Percentiles rank a stretch among this genome's conserved stretches.
phyloP scores from a whole-genome alignment of 1,140 invertebrate species.

The Pararge aegeria region DNA sequence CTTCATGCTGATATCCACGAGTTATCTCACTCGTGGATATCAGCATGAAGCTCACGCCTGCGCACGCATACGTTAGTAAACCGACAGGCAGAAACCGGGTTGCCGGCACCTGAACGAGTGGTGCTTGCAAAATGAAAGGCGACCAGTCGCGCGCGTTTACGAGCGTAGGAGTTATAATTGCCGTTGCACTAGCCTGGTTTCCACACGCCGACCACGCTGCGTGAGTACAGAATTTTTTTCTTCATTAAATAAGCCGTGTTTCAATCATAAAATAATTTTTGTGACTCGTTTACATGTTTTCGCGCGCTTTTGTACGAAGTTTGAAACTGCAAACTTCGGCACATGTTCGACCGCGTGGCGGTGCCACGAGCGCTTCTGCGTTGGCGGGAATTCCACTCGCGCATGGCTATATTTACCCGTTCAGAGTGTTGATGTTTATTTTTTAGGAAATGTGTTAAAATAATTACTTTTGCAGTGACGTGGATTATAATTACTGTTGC shows the following conservation, averaged over 20 bases:
- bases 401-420: no score
- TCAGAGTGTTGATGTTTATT: no score
- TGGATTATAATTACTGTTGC: no score
- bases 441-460: no score
- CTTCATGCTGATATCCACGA: slow-evolving; percentile 18
- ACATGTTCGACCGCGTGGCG: no score
- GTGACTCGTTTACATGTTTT: background rate
- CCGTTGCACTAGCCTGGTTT: slow-evolving; percentile 53
- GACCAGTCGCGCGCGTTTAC: slow-evolving; percentile 43
- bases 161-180: slow-evolving; percentile 42
- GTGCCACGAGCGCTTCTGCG: no score
- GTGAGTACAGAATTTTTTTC: slow-evolving; percentile 43
- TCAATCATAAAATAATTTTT: no score
- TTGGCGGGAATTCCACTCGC: no score
- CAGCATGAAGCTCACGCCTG: no score
- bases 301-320: background rate
- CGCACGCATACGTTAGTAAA: slow-evolving; percentile 42
- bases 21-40: no score
- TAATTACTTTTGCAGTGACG: no score
- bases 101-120: slow-evolving; percentile 41
- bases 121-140: slow-evolving; percentile 46
- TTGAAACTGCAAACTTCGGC: no score
- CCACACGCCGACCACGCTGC: slow-evolving; percentile 61
- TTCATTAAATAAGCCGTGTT: background rate
- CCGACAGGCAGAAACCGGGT: slow-evolving; percentile 45